Evolutionary conservation across 2,113 vertebrate genomes (phyloP).

Genomic region (Fregetta grallaria): DNA sequence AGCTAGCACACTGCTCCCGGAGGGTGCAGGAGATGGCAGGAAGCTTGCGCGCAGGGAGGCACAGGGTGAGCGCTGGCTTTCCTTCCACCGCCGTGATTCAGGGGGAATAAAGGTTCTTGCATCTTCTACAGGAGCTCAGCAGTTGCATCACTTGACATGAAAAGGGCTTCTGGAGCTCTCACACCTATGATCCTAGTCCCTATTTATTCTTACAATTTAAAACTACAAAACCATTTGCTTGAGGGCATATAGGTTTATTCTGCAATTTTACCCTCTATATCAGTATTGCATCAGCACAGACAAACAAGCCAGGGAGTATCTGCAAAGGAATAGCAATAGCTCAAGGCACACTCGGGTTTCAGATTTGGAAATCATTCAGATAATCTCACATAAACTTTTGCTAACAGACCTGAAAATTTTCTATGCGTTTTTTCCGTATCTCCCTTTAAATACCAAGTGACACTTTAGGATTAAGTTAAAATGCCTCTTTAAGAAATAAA

Average conservation of each 20-base stretch:
- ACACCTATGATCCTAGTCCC: not conserved
- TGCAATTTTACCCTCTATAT: not conserved
- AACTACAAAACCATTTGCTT: not conserved
- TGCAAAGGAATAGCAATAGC: not conserved
- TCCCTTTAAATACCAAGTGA: not conserved
- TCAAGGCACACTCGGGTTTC: not conserved
- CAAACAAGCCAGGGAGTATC: not conserved
- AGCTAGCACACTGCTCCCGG: fast-evolving
- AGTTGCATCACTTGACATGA: not conserved
- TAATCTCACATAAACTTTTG: not conserved
- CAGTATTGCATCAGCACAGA: not conserved
- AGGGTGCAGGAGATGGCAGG: no score
- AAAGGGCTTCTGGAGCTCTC: not conserved
- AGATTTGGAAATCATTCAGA: not conserved
- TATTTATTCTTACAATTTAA: not conserved
- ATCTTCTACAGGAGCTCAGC: not conserved
- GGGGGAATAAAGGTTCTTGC: not conserved
- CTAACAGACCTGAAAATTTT: not conserved
- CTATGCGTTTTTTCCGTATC: not conserved
- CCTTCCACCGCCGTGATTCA: fast-evolving
- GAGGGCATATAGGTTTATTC: not conserved
- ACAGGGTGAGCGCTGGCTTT: not conserved
- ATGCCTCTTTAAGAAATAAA: not conserved
- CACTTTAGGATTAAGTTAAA: not conserved
- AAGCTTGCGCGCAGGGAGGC: not conserved